phyloP scores from a whole-genome alignment of 2,797 vertebrate species.

The Hydrophis major region DNA sequence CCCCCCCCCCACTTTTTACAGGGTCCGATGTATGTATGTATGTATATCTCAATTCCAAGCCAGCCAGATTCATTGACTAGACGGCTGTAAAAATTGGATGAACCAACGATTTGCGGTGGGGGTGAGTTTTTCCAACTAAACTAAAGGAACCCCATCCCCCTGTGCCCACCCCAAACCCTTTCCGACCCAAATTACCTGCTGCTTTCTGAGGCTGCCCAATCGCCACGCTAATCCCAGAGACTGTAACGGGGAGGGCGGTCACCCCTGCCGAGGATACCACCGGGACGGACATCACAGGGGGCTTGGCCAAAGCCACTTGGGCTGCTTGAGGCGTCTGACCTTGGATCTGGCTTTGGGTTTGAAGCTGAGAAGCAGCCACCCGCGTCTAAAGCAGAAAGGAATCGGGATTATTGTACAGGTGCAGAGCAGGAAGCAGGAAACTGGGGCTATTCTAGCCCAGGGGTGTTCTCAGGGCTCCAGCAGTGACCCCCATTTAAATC shows the following conservation, averaged over 20 bases:
- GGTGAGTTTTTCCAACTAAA: neutral
- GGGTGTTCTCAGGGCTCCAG: no score
- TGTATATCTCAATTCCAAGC: neutral
- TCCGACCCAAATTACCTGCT: slow-evolving; percentile 57
- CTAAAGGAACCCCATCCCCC: neutral
- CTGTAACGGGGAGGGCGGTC: slow-evolving; percentile 84
- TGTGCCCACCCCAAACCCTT: neutral
- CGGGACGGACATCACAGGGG: slow-evolving; percentile 86
- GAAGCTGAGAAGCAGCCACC: slow-evolving; percentile 78
- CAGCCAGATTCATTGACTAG: neutral
- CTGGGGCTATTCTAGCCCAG: neutral
- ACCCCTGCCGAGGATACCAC: slow-evolving; percentile 86
- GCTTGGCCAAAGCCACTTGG: slow-evolving; percentile 88
- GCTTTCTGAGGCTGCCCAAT: slow-evolving; percentile 85
- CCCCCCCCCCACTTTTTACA: neutral
- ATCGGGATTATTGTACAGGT: slow-evolving; percentile 55
- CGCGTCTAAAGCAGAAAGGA: slow-evolving; percentile 64
- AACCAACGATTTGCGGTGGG: neutral
- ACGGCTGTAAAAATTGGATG: neutral
- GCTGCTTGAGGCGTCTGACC: slow-evolving; percentile 79
- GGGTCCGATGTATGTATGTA: fast-evolving
- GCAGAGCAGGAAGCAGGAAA: neutral
- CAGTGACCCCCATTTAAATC: no score
- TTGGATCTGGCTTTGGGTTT: slow-evolving; percentile 80
- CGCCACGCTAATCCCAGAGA: slow-evolving; percentile 86